A percentile compares a stretch with the other conserved stretches of the same genome.
phyloP scores from a whole-genome alignment of 2,797 vertebrate genomes.

The Galagoides demidoff region DNA sequence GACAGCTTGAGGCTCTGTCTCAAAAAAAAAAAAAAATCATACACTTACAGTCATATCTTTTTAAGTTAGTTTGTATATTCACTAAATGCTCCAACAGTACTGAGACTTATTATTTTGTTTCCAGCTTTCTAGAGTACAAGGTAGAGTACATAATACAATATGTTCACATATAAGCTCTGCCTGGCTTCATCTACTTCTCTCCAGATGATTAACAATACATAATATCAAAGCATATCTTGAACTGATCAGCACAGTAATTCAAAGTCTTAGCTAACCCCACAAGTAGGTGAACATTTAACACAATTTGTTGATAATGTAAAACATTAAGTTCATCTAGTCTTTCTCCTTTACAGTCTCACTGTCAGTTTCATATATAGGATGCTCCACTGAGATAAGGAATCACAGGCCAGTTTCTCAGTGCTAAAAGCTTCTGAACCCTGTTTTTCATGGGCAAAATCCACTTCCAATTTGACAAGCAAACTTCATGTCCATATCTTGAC shows the following conservation, averaged over 20 bases:
- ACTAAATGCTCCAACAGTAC: neutral
- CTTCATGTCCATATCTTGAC: neutral
- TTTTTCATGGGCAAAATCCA: slow-evolving; percentile 59
- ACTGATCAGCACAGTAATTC: neutral
- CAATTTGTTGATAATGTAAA: neutral
- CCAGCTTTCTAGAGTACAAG: slow-evolving; percentile 23
- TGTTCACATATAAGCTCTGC: neutral
- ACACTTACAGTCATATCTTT: neutral
- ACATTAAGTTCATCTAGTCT: slow-evolving; percentile 1
- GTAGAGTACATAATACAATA: neutral
- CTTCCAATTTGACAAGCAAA: slow-evolving; percentile 42
- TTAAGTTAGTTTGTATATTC: neutral
- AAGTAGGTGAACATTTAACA: neutral
- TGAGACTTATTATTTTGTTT: neutral
- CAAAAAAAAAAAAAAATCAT: neutral
- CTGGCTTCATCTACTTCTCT: slow-evolving; percentile 17
- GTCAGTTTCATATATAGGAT: neutral
- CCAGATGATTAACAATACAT: neutral
- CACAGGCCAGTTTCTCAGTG: slow-evolving; percentile 31
- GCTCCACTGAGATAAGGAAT: slow-evolving; percentile 15
- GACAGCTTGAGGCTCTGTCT: no score
- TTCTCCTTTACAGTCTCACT: slow-evolving; percentile 22
- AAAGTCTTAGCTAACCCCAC: slow-evolving; percentile 24
- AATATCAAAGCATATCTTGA: slow-evolving; percentile 36
- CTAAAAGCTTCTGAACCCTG: neutral